Base-by-base conservation (phyloP, 2,797 vertebrate species). In the Dendrocincla fuliginosa region DNA sequence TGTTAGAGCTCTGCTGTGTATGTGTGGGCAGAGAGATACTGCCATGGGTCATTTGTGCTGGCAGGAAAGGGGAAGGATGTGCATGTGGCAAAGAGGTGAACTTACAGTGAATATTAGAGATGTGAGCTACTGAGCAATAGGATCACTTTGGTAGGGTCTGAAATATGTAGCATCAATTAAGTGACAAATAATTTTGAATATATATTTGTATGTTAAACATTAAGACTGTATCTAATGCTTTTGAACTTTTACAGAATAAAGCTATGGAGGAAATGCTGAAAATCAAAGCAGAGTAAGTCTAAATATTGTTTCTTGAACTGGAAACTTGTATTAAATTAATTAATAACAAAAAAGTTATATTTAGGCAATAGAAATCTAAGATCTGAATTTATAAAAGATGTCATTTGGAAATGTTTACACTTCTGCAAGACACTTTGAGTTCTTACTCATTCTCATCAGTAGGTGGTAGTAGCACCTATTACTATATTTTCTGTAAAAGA, bases 251-350 rank as follows among this genome's bases (percentile, higher is more conserved):
- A 81, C 95, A 99, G 99, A 98, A 76, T 70, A 98, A 97, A 95
- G 90, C 98, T 56, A 52, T 97, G 77, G 98, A 98, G 96, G 98
- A 98, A 96, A 97, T 99, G 73, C 93, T 97, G 69, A 98, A 98
- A 78, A 91, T 98, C 86, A 98, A 98, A 87, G 97, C 98, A 95
- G 98, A 97, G 99, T 99, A 98, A 99, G 98, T 97, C 63, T 39
- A 65, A 71, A 61, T 71, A 12, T 74, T 94, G 53, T 86, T 57
- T 23, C 28, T 69, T 90, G n/a, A 65, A 23, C 32, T 59, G 35
- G 33, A 90, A 42, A 49, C 28, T 77, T 41, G 20, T 65, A 74
- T 84, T 83, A 39, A 89, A 67, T 11, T 82, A n/a, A 39, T 41
- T 73, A 93, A 64, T 68, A 25, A 18, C 14, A 61, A 39, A 47